Evolutionary conservation across 1,140 invertebrate species (phyloP), one percentile per base, ranked within the genome.

Genomic region (Littorina saxatilis): DNA sequence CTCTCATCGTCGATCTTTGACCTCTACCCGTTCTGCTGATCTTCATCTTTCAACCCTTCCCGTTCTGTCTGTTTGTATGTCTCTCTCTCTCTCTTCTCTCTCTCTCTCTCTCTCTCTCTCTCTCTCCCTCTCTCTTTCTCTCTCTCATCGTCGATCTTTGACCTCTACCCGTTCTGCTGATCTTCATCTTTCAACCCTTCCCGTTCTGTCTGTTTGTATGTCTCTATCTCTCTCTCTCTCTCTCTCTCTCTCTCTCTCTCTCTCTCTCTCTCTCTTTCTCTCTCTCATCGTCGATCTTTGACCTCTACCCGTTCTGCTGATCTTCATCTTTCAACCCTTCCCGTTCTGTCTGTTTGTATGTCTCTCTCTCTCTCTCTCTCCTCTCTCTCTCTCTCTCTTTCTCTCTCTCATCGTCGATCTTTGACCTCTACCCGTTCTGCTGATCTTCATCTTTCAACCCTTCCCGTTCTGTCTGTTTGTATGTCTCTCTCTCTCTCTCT

Each of bases 231-330:
- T 66, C 5, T 66, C 61, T 66, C 32, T 35, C 32, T 35, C 32
- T n/a, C 61, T 66, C 61, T 66, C 61, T 23, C 61, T 66, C 61
- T 66, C 61, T 66, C 61, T n/a, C n/a, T n/a, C n/a, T n/a, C n/a
- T n/a, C n/a, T n/a, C n/a, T n/a, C n/a, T n/a, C n/a, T n/a, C n/a
- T 66, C 61, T 66, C 61, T 66, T 23, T 66, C 61, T 47, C 43
- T 47, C 43, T 47, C 43, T 47, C 43, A 9, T n/a, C n/a, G 7
- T 47, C 43, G 5, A 5, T 47, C 43, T 47, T 17, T 66, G n/a
- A 66, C 32, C 23, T 23, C 32, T 66, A 23, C 61, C 61, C 32
- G 7, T 66, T 66, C 61, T 66, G 7, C 61, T 66, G n/a, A 9
- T 9, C 61, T 35, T 66, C 61, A 66, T 66, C 11, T 66, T 23